Evolutionary conservation across 2,888 invertebrate genomes (phyloP), one percentile per base, ranked within the genome.

Genomic region (Flexamia atlantica): DNA sequence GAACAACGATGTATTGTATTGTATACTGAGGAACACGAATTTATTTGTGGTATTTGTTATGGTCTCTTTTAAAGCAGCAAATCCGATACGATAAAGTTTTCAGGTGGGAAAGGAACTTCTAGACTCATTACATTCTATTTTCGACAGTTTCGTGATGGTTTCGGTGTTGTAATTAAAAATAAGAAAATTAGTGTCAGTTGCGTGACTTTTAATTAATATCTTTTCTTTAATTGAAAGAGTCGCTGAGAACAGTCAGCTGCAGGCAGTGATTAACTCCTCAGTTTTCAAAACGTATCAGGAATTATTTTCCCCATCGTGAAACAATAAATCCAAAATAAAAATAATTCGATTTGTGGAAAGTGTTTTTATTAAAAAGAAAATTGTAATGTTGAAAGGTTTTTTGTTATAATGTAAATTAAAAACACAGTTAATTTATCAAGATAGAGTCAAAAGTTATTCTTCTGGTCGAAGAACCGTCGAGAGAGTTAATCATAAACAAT

Each of bases 201-300:
- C 79, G 79, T 79, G 79, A 79, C 79, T 79, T 79, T 79, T 57
- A 79, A 79, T 79, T 79, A 79, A 79, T 79, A 79, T 57, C 79
- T 79, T 79, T 79, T 79, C 79, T 79, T 79, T 79, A 79, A 79
- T 79, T 79, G 79, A 79, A 57, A 79, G 50, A 79, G 50, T 14
- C 25, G 76, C 25, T 79, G 79, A 23, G 79, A 79, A n/a, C 10
- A 1, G 57, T 3, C 79, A 79, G 50, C 79, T 57, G 79, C 1
- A 7, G 28, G 40, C 9, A 28, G 9, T 68, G 68, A 50, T 42
- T 76, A 42, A 20, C 42, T 17, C 20, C 57, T 79, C 79, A 36
- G 36, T 9, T 53, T 64, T 64, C 23, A 3, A n/a, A 28, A 30
- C 30, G 7, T 30, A 64, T 64, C 14, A 53, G 53, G 28, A 57